A percentile compares a stretch with the other conserved stretches of the same genome.
Evolutionary conservation across 2,113 vertebrate genomes (phyloP).

Genomic region (Phyllostomus hastatus): DNA sequence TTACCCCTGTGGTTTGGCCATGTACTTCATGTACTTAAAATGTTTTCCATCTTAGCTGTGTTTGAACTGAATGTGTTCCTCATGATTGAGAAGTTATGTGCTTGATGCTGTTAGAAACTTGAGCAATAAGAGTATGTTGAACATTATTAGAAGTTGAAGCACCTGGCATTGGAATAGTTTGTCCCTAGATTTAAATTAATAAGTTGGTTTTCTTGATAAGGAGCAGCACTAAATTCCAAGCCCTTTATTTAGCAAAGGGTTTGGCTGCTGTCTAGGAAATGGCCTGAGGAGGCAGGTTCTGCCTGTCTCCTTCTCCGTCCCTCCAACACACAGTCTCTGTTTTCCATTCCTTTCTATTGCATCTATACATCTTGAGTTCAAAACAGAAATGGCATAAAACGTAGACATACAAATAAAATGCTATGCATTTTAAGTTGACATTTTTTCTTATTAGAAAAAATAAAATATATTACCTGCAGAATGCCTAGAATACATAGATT

Average conservation of each 20-base stretch:
- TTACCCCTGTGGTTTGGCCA: background rate
- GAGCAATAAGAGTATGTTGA: conserved; percentile 46
- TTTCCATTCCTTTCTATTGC: background rate
- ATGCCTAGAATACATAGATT: background rate
- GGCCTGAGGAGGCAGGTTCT: background rate
- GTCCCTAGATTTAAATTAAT: conserved; percentile 51
- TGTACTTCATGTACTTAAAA: background rate
- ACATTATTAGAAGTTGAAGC: conserved; percentile 55
- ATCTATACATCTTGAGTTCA: background rate
- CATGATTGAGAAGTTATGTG: conserved; percentile 20
- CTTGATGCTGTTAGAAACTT: conserved; percentile 38
- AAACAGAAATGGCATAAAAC: background rate
- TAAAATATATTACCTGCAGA: background rate
- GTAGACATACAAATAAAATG: background rate
- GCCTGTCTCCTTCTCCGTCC: background rate
- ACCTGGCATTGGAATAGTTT: conserved; percentile 51
- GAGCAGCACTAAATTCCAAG: conserved; percentile 1
- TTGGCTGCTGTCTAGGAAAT: background rate
- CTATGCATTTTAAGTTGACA: background rate
- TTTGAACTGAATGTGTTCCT: conserved; percentile 65
- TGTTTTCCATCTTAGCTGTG: conserved; percentile 38
- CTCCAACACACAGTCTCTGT: background rate
- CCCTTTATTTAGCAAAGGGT: background rate
- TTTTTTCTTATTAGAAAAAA: conserved; percentile 2
- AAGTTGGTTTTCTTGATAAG: conserved; percentile 49